Conservation (phyloP, 2,113 vertebrate species). For the Gallinago media region DNA sequence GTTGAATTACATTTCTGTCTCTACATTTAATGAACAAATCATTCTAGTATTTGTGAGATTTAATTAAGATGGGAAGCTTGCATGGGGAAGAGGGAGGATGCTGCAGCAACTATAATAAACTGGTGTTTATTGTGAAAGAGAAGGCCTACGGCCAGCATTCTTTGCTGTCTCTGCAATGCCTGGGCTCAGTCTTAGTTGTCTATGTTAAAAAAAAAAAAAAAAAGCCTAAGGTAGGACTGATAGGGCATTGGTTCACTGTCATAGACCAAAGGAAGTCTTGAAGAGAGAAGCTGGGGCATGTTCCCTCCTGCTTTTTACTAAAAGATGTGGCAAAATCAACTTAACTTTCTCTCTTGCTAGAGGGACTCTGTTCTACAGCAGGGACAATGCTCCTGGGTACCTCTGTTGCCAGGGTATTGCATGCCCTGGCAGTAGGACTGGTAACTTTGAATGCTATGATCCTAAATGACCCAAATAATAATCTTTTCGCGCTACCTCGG, state of each 20-base stretch:
- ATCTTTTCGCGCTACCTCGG: neutral
- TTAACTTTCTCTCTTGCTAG: neutral
- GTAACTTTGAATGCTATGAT: neutral
- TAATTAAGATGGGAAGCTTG: constrained; percentile 7
- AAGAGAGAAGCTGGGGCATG: neutral
- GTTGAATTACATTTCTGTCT: constrained; percentile 23
- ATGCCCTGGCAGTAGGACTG: neutral
- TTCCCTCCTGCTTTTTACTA: neutral
- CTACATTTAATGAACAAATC: constrained; percentile 27
- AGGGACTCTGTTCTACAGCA: neutral
- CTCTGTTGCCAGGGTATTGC: neutral
- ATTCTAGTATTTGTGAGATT: neutral
- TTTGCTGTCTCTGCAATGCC: neutral
- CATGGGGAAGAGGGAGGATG: neutral
- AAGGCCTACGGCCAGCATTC: neutral
- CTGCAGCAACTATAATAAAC: neutral
- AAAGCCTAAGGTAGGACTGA: neutral
- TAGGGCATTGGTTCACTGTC: neutral
- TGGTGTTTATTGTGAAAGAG: neutral
- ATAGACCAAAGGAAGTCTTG: neutral
- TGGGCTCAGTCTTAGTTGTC: neutral
- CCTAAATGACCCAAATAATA: neutral
- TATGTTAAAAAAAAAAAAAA: neutral
- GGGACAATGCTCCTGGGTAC: neutral
- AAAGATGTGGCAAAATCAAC: neutral